Conservation (phyloP, 2,113 vertebrate genomes). For the Porphyrio hochstetteri region DNA sequence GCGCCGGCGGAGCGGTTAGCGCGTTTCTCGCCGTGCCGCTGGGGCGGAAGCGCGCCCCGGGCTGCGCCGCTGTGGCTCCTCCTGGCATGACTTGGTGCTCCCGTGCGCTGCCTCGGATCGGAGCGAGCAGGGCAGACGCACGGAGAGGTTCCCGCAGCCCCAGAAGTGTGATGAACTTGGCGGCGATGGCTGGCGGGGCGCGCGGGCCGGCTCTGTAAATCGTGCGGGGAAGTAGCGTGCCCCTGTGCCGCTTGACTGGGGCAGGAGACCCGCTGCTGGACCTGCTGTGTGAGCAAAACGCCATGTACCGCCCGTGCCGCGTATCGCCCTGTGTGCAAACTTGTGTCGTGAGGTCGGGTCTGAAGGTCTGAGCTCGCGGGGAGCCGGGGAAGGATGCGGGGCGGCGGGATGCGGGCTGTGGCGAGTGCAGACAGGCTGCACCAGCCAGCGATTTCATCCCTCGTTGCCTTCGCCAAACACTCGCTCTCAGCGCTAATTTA, state of each 20-base stretch:
- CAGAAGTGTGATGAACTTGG: background rate
- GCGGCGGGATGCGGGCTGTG: background rate
- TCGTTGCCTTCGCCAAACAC: background rate
- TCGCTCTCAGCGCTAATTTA: background rate
- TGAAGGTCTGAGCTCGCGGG: background rate
- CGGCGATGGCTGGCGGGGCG: background rate
- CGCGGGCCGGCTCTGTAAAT: rapidly evolving
- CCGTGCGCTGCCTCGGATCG: background rate
- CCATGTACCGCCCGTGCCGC: background rate
- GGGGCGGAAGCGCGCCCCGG: background rate
- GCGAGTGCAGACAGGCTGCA: rapidly evolving
- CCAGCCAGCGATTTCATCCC: background rate
- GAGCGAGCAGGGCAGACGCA: background rate
- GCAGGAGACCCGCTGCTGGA: rapidly evolving
- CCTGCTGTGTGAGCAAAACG: rapidly evolving
- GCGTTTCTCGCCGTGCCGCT: background rate
- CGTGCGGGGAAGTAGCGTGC: background rate
- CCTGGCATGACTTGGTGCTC: background rate
- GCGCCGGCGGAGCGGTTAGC: background rate
- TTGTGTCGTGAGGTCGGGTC: background rate
- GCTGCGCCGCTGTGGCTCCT: background rate
- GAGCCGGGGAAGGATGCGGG: background rate
- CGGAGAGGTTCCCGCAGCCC: background rate
- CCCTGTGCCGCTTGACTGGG: rapidly evolving
- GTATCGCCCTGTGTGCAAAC: background rate